Conservation (phyloP, 2,888 invertebrate genomes). For the Heliothis peltigera region DNA sequence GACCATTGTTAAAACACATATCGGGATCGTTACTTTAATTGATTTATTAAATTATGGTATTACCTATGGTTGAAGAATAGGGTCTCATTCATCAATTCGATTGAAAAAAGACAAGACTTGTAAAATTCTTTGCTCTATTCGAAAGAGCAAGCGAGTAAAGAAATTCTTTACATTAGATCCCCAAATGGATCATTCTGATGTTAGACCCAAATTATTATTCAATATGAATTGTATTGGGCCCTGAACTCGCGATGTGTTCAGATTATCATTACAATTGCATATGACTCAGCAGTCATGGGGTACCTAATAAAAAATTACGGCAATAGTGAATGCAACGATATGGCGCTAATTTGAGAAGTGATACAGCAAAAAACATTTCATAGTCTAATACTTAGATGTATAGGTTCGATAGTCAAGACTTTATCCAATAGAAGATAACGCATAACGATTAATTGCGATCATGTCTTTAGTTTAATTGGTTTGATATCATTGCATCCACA, state of each 20-base stretch:
- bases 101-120: not conserved
- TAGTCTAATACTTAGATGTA: not conserved
- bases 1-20: not conserved
- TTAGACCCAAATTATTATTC: not conserved
- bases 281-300: constrained; percentile 13
- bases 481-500: constrained; percentile 31
- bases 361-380: not conserved
- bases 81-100: constrained; percentile 32
- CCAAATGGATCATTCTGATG: too few relatives aligned
- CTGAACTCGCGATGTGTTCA: not conserved
- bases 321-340: constrained; percentile 34
- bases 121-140: not conserved
- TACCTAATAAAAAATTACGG: constrained; percentile 33
- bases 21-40: not conserved
- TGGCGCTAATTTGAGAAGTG: not conserved
- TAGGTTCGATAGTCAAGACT: not conserved
- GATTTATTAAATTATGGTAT: constrained; percentile 60
- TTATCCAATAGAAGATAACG: not conserved
- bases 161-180: not conserved
- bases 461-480: not conserved
- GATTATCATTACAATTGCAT: too few relatives aligned
- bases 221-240: not conserved
- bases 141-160: not conserved
- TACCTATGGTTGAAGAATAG: constrained; percentile 66
- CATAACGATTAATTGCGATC: too few relatives aligned